Conservation (phyloP, 2,113 vertebrate species). For the Pimephales promelas region DNA sequence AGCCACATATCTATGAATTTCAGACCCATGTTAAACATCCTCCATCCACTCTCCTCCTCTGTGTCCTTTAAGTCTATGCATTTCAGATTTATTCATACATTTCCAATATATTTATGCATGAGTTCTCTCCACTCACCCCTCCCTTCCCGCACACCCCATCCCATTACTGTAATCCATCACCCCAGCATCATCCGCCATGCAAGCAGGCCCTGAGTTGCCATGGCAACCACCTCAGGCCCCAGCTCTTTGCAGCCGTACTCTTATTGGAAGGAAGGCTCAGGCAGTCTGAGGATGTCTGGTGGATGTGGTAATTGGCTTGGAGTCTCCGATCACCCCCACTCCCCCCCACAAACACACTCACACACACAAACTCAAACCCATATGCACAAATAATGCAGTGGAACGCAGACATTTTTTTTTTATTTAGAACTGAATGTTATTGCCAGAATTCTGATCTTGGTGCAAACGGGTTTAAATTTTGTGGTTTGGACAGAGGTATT, state of each 20-base stretch:
- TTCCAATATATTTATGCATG: conserved; percentile 67
- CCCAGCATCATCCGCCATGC: conserved; percentile 80
- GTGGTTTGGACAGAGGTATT: background rate
- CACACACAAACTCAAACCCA: conserved; percentile 53
- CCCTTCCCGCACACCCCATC: conserved; percentile 63
- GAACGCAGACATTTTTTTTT: background rate
- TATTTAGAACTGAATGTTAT: conserved; percentile 53
- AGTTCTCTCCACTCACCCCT: conserved; percentile 47
- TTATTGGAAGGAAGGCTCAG: conserved; percentile 77
- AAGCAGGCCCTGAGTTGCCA: conserved; percentile 82
- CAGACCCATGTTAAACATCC: background rate
- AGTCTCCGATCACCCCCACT: conserved; percentile 64
- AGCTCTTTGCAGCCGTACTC: conserved; percentile 73
- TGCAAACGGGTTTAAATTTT: background rate
- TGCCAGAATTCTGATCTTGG: conserved; percentile 71
- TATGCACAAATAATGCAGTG: conserved; percentile 41
- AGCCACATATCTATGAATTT: conserved; percentile 9
- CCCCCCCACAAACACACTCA: conserved; percentile 53
- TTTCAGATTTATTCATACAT: conserved; percentile 66
- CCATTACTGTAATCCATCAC: conserved; percentile 83
- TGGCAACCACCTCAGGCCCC: conserved; percentile 83
- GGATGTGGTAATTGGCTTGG: conserved; percentile 86
- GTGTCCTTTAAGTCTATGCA: conserved; percentile 52
- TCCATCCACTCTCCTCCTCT: background rate
- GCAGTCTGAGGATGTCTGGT: conserved; percentile 77